A percentile compares a stretch with the other conserved stretches of the same genome.
Conservation (phyloP, 2,888 invertebrate genomes). For the Pheosia tremula region DNA sequence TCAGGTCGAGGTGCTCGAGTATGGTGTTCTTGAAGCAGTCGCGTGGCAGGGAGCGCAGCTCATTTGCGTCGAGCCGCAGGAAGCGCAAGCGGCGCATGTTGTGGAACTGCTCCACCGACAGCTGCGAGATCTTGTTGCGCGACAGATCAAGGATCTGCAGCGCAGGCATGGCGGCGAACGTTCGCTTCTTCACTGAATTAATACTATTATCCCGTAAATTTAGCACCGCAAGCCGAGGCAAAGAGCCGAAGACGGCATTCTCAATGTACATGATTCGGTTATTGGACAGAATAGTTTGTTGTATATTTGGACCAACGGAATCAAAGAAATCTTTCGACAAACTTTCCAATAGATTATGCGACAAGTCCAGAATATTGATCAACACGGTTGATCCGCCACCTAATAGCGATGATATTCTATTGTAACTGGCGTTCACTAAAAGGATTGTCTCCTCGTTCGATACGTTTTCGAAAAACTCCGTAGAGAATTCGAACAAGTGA, state of each 20-base stretch:
- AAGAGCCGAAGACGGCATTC: slow-evolving; percentile 61
- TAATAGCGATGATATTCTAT: slow-evolving; percentile 74
- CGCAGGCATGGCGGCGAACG: slow-evolving; percentile 82
- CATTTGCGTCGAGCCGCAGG: slow-evolving; percentile 87
- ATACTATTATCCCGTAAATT: slow-evolving; percentile 88
- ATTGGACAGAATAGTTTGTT: slow-evolving; percentile 80
- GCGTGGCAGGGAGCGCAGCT: slow-evolving; percentile 87
- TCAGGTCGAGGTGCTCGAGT: slow-evolving; percentile 90
- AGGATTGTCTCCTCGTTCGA: slow-evolving; percentile 85
- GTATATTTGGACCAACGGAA: slow-evolving; percentile 51
- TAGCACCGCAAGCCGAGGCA: slow-evolving; percentile 63
- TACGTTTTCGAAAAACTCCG: slow-evolving; percentile 86
- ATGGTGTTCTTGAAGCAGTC: slow-evolving; percentile 90
- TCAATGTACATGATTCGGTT: slow-evolving; percentile 78
- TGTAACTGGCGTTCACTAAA: slow-evolving; percentile 89
- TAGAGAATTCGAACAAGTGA: slow-evolving; percentile 85
- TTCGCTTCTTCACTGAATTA: slow-evolving; percentile 86
- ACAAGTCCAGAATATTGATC: slow-evolving; percentile 87
- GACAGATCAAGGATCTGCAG: slow-evolving; percentile 61
- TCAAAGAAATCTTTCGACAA: slow-evolving; percentile 85
- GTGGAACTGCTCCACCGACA: slow-evolving; percentile 60
- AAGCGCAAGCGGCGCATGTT: slow-evolving; percentile 87
- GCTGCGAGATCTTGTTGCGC: slow-evolving; percentile 49
- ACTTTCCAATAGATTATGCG: slow-evolving; percentile 85
- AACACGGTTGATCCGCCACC: slow-evolving; percentile 62